Evolutionary conservation across 23 tunicate species (phyloP), one percentile per base, ranked within the genome.

Genomic region (Styela plicata): DNA sequence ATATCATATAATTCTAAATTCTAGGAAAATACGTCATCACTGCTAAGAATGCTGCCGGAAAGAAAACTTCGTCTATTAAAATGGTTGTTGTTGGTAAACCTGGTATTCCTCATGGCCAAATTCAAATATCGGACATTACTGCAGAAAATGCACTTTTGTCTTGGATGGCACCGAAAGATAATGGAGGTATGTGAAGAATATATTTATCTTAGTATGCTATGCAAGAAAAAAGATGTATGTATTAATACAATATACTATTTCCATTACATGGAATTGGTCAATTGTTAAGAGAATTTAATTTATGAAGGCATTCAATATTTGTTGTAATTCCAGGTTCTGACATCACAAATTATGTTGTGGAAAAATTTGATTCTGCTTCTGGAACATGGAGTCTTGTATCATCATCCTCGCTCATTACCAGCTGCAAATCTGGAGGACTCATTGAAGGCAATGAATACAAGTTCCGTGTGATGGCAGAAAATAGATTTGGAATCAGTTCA

Each of bases 401-500:
- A 34, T 84, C 85, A 69, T 52, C 80, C 26, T 71, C 84, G 22
- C 67, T 92, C 21, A 79, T 79, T 3, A 84, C 85, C 19, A 84
- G 83, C 35, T 86, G 88, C 75, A 80, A 85, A 32, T 92, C 86
- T 13, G 64, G 34, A 18, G 96, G 96, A 35, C 79, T 95, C 74
- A 90, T 86, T 29, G 85, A 87, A 21, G 92, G 89, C 23, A 84
- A 90, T 77, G 92, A 86, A 27, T 95, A 95, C 84, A 83, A 80
- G 24, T 95, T 95, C 76, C 37, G 96, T 20, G 99, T 95, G 19
- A 95, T 85, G 96, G 92, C 92, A 1, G 96, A 87, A 64, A 95
- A 95, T 74, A 79, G 92, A 74, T 83, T 81, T 75, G 99, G 99
- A 24, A 77, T 86, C 69, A 86, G 95, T 34, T 74, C 92, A 20